Evolutionary conservation across 2,888 invertebrate species (phyloP).

Genomic region (Pseudococcus longispinus): DNA sequence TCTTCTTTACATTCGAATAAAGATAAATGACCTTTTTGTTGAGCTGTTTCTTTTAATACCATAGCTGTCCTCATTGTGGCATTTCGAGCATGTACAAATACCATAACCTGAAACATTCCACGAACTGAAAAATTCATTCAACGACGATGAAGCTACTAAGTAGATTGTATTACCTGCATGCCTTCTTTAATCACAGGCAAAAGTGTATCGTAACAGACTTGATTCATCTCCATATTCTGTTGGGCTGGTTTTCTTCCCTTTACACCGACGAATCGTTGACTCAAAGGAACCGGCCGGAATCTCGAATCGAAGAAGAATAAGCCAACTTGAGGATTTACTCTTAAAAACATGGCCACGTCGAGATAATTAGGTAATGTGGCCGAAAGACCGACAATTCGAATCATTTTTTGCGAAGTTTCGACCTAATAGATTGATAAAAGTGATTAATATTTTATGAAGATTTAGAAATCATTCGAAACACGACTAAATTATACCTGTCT

Average conservation of each 20-base stretch:
- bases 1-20: conserved; percentile 74
- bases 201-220: conserved; percentile 91
- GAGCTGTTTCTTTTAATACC: conserved; percentile 81
- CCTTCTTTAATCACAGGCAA: conserved; percentile 83
- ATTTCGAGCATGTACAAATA: conserved; percentile 97
- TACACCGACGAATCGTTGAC: conserved; percentile 88
- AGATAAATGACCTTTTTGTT: conserved; percentile 74
- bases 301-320: conserved; percentile 93
- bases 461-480: background rate
- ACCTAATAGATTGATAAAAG: conserved; percentile 64
- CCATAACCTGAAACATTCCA: conserved; percentile 74
- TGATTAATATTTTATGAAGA: no score
- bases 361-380: conserved; percentile 97
- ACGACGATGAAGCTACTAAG: background rate
- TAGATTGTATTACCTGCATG: conserved; percentile 73
- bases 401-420: conserved; percentile 91
- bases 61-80: conserved; percentile 91
- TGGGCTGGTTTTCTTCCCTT: conserved; percentile 71
- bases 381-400: conserved; percentile 94
- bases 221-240: conserved; percentile 83
- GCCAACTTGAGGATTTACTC: conserved; percentile 90
- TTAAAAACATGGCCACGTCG: conserved; percentile 92
- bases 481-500: conserved; percentile 69
- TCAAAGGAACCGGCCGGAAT: conserved; percentile 93
- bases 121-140: background rate